A percentile compares a stretch with the other conserved stretches of the same genome.
These are phyloP conservation scores for Drosophila suboccidentalis DNA, from an alignment of 2,888 invertebrate genomes.

Conservation along the genomic window DNA sequence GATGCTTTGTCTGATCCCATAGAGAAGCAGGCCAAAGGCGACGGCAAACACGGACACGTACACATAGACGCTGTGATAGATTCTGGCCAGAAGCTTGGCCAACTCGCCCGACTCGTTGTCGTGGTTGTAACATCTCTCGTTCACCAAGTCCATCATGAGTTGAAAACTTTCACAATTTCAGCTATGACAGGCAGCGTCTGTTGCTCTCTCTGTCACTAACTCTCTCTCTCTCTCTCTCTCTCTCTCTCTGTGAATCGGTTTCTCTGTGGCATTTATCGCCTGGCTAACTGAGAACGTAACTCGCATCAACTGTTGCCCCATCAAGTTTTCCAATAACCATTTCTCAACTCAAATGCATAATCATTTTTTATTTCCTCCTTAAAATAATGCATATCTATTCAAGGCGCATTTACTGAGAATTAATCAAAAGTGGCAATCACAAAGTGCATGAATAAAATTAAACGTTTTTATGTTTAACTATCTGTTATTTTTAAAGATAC, in stretches of 20 bases:
- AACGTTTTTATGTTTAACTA: background rate
- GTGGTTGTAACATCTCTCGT: background rate
- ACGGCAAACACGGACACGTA: constrained; percentile 14
- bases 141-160: constrained; percentile 19
- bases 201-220: background rate
- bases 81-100: constrained; percentile 16
- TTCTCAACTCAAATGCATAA: constrained; percentile 14
- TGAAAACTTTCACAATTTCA: constrained; percentile 30
- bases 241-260: background rate
- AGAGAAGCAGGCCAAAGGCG: background rate
- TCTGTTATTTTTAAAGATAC: background rate
- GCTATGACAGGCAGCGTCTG: constrained; percentile 8
- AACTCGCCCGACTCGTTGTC: background rate
- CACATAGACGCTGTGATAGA: constrained; percentile 31
- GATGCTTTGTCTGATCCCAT: constrained; percentile 17
- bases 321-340: constrained; percentile 22
- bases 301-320: constrained; percentile 14
- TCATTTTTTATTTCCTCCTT: constrained; percentile 13
- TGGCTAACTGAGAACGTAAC: constrained; percentile 13
- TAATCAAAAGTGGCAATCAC: constrained; percentile 7
- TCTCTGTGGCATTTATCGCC: constrained; percentile 13
- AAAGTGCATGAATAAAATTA: background rate
- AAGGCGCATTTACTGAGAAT: background rate
- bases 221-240: background rate
- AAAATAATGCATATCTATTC: constrained; percentile 2